phyloP scores from a whole-genome alignment of 2,888 invertebrate genomes.

The Trissolcus japonicus region DNA sequence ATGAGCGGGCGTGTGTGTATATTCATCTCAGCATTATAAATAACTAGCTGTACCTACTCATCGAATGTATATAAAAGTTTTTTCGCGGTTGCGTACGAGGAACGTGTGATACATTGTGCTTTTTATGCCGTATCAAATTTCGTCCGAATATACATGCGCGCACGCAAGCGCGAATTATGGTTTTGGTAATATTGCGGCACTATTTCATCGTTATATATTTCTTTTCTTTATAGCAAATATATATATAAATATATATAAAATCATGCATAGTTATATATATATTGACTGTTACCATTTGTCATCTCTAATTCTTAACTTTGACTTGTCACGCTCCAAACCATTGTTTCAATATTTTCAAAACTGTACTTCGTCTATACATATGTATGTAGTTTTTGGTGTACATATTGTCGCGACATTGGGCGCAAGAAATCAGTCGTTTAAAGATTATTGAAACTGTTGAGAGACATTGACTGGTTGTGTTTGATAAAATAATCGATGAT shows the following conservation, averaged over 20 bases:
- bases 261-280: conserved; percentile 4
- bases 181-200: conserved; percentile 54
- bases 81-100: conserved; percentile 32
- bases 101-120: conserved; percentile 45
- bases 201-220: conserved; percentile 16
- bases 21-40: conserved; percentile 42
- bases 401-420: conserved; percentile 38
- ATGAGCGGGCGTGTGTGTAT: conserved; percentile 41
- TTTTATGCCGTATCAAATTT: conserved; percentile 23
- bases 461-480: conserved; percentile 39
- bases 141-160: conserved; percentile 30
- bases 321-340: conserved; percentile 3
- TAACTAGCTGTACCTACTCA: conserved; percentile 42
- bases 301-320: conserved; percentile 1
- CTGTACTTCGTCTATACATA: conserved; percentile 53
- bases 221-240: conserved; percentile 13
- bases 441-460: conserved; percentile 40
- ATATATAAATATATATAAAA: conserved; percentile 14
- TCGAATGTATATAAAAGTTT: conserved; percentile 54
- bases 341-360: conserved; percentile 56
- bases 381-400: conserved; percentile 54
- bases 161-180: conserved; percentile 38
- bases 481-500: conserved; percentile 30
- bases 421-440: conserved; percentile 34
- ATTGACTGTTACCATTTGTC: conserved; percentile 9